Conservation (phyloP, 2,113 vertebrate genomes). For the Numenius arquata region DNA sequence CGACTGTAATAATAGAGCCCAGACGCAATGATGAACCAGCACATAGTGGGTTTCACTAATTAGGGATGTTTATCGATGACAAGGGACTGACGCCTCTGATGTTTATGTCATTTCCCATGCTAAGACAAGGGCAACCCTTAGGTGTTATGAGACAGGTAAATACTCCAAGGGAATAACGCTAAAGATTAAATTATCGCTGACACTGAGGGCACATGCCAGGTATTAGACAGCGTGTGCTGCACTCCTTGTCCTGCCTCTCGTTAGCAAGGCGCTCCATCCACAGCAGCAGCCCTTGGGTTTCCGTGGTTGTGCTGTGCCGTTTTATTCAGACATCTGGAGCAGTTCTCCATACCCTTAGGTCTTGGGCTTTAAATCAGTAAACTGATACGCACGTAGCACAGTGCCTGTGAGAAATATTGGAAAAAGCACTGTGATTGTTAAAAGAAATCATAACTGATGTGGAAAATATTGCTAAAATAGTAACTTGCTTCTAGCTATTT, state of each 20-base stretch:
- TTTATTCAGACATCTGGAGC: background rate
- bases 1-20: background rate
- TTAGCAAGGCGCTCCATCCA: background rate
- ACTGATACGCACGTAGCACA: background rate
- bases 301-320: background rate
- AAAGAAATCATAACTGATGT: background rate
- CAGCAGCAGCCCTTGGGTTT: background rate
- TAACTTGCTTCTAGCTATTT: background rate
- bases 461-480: constrained; percentile 17
- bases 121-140: background rate
- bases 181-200: background rate
- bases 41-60: background rate
- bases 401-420: background rate
- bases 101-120: background rate
- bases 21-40: background rate
- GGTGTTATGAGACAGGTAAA: background rate
- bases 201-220: background rate
- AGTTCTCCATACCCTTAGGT: background rate
- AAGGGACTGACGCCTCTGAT: background rate
- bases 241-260: background rate
- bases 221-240: background rate
- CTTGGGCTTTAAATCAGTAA: background rate
- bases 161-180: background rate
- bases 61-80: background rate
- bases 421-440: background rate